phyloP scores from a whole-genome alignment of 2,797 vertebrate species.

The Poeciliopsis infans region DNA sequence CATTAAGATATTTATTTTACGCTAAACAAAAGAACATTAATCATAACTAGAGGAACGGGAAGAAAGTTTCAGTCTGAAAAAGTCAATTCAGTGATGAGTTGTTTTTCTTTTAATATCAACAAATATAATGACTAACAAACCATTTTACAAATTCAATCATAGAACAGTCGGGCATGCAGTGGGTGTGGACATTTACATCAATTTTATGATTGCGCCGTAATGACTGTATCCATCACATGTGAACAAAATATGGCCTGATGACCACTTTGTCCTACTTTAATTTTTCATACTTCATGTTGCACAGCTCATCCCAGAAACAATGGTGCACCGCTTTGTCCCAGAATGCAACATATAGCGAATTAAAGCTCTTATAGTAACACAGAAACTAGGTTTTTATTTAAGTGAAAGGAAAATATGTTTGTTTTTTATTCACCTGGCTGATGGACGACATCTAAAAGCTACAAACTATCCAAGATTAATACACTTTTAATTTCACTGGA shows the following conservation, averaged over 20 bases:
- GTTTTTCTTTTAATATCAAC: conserved; percentile 36
- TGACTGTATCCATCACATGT: conserved; percentile 73
- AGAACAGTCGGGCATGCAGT: conserved; percentile 47
- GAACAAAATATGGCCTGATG: conserved; percentile 41
- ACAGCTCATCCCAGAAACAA: neutral
- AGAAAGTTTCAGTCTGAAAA: conserved; percentile 16
- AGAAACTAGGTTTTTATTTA: neutral
- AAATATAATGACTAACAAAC: conserved; percentile 41
- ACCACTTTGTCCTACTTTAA: conserved; percentile 66
- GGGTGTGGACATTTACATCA: conserved; percentile 71
- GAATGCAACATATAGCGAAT: neutral
- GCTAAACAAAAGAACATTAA: conserved; percentile 41
- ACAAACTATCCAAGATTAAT: neutral
- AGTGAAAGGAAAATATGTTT: no score
- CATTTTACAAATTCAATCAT: conserved; percentile 54
- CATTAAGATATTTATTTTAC: conserved; percentile 21
- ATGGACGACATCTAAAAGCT: neutral
- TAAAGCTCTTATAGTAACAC: neutral
- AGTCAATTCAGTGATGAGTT: conserved; percentile 23
- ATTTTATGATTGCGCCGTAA: conserved; percentile 64
- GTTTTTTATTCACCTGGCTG: neutral
- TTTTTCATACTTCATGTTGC: conserved; percentile 21
- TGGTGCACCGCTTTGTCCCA: no score
- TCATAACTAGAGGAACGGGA: conserved; percentile 50
- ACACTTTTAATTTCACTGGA: neutral